A percentile compares a stretch with the other conserved stretches of the same genome.
Evolutionary conservation across 2,888 invertebrate genomes (phyloP).

Genomic region (Netelia fuscicornis): DNA sequence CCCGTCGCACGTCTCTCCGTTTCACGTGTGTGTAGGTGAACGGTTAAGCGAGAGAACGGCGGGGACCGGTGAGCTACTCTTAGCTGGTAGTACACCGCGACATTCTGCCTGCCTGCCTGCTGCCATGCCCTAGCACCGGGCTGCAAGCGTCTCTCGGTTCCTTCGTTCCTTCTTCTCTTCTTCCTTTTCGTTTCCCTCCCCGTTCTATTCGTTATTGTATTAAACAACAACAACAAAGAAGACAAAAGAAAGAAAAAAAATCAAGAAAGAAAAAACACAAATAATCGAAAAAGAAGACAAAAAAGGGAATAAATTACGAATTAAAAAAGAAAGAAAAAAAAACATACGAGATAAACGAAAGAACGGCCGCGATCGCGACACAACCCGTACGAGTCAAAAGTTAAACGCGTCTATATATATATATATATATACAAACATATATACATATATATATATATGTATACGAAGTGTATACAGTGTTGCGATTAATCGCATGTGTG

Average conservation of each 20-base stretch:
- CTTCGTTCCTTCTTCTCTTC: constrained; percentile 73
- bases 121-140: constrained; percentile 83
- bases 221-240: background rate
- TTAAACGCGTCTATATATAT: constrained; percentile 14
- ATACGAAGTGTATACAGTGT: constrained; percentile 14
- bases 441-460: background rate
- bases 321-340: background rate
- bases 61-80: constrained; percentile 80
- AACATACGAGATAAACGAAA: background rate
- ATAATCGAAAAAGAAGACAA: constrained; percentile 13
- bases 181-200: constrained; percentile 72
- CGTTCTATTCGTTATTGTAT: constrained; percentile 58
- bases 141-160: constrained; percentile 73
- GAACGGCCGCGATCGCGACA: constrained; percentile 30
- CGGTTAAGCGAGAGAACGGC: constrained; percentile 69
- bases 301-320: background rate
- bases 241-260: background rate
- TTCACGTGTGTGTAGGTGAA: constrained; percentile 76
- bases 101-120: constrained; percentile 79
- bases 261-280: background rate
- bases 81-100: constrained; percentile 80
- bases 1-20: background rate
- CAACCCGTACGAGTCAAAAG: background rate
- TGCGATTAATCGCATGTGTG: constrained; percentile 19
- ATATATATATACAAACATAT: background rate